These are phyloP conservation scores for Heliocidaris tuberculata DNA, from an alignment of 35 echinoderm and acorn worm species.

Conservation along the genomic window DNA sequence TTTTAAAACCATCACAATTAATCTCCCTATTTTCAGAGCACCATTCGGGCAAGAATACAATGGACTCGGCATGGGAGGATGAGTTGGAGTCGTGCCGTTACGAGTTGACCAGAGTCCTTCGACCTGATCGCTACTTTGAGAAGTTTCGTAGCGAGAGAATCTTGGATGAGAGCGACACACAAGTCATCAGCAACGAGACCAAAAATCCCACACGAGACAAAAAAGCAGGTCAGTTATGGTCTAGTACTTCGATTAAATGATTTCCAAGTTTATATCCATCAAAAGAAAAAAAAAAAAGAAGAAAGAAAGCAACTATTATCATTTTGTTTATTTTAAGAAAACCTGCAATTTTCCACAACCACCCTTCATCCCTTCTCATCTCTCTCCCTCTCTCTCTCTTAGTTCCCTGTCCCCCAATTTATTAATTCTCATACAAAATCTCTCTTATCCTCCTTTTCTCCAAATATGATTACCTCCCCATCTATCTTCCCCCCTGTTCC, in stretches of 20 bases:
- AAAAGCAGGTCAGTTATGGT: constrained; percentile 1
- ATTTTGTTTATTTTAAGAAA: background rate
- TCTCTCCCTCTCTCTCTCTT: background rate
- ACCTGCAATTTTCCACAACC: background rate
- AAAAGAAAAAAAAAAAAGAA: background rate
- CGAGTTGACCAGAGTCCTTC: constrained; percentile 10
- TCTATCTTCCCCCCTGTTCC: too few species aligned
- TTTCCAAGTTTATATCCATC: background rate
- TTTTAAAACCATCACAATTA: background rate
- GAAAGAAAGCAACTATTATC: background rate
- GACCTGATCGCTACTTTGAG: constrained; percentile 15
- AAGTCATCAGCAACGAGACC: background rate
- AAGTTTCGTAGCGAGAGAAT: constrained; percentile 6
- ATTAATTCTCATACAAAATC: too few species aligned
- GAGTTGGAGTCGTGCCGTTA: background rate
- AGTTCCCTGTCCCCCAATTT: background rate
- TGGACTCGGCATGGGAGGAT: background rate
- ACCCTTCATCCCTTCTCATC: background rate
- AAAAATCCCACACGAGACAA: constrained; percentile 7
- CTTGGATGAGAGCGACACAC: constrained; percentile 32
- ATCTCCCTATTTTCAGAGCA: background rate
- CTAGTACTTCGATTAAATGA: background rate
- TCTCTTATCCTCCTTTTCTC: too few species aligned
- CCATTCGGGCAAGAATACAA: too few species aligned
- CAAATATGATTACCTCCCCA: too few species aligned